Evolutionary conservation across 2,888 invertebrate species (phyloP).

Genomic region (Polydrusus cervinus): DNA sequence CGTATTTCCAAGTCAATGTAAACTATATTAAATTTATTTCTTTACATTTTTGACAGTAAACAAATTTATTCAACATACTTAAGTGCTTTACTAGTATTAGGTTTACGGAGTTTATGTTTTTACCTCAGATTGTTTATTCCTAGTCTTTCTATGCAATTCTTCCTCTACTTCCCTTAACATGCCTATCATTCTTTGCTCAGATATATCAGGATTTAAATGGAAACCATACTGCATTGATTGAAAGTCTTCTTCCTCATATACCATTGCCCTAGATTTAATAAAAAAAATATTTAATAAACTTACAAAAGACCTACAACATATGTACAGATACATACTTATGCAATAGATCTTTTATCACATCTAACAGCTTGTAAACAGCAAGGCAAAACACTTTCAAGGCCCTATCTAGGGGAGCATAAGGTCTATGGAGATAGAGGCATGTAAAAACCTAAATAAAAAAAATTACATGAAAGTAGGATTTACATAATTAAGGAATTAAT

Average conservation of each 20-base stretch:
- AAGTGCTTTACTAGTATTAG: too few relatives aligned
- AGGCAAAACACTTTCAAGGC: conserved; percentile 90
- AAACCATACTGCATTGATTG: conserved; percentile 95
- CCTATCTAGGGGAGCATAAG: conserved; percentile 87
- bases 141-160: conserved; percentile 83
- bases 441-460: conserved; percentile 81
- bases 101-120: conserved; percentile 3
- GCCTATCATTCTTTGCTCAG: conserved; percentile 85
- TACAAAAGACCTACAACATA: too few relatives aligned
- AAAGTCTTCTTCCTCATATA: conserved; percentile 97
- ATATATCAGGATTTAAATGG: conserved; percentile 86
- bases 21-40: too few relatives aligned
- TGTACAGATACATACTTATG: conserved; percentile 78
- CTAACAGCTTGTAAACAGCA: conserved; percentile 90
- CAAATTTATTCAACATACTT: too few relatives aligned
- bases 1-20: too few relatives aligned
- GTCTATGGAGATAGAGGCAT: conserved; percentile 95
- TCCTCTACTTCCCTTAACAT: conserved; percentile 94
- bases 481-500: not conserved
- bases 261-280: conserved; percentile 78
- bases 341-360: conserved; percentile 91
- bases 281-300: too few relatives aligned
- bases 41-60: too few relatives aligned
- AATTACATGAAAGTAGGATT: not conserved
- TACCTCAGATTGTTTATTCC: conserved; percentile 70